phyloP scores from a whole-genome alignment of 2,888 invertebrate genomes.

The Diadegma fenestrale region DNA sequence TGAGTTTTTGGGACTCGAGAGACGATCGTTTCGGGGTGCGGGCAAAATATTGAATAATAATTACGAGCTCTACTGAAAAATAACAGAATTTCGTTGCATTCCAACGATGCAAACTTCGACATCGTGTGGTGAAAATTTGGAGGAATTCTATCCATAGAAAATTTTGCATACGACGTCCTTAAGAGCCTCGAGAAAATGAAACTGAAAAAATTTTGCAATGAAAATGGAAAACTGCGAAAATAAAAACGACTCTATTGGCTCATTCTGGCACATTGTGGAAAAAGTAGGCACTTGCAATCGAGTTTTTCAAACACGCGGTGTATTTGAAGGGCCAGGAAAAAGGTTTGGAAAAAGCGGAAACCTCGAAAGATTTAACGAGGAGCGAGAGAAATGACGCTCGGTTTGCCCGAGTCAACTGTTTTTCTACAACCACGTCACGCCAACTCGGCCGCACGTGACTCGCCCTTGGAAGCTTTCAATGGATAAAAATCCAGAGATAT shows the following conservation, averaged over 20 bases:
- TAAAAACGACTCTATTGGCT: background rate
- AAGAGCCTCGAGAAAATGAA: no score
- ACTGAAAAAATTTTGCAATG: background rate
- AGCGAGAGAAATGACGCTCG: conserved; percentile 48
- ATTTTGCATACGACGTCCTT: no score
- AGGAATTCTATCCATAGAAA: no score
- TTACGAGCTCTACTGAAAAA: no score
- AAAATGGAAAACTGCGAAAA: background rate
- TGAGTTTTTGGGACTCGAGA: no score
- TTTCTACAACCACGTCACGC: conserved; percentile 55
- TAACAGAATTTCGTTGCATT: no score
- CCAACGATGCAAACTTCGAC: no score
- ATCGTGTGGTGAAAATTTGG: no score
- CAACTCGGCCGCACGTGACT: conserved; percentile 62
- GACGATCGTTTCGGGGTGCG: no score
- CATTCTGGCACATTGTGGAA: background rate
- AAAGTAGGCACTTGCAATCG: conserved; percentile 12
- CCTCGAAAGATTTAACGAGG: conserved; percentile 61
- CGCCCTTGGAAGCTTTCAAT: conserved; percentile 26
- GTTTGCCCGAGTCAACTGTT: conserved; percentile 60
- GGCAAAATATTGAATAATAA: no score
- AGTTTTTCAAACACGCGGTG: conserved; percentile 15
- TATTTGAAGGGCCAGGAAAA: background rate
- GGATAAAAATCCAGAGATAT: conserved; percentile 23
- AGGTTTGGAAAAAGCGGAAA: conserved; percentile 19